Evolutionary conservation across 2,888 invertebrate species (phyloP).

Genomic region (Scaptomyza cyrtandrae): DNA sequence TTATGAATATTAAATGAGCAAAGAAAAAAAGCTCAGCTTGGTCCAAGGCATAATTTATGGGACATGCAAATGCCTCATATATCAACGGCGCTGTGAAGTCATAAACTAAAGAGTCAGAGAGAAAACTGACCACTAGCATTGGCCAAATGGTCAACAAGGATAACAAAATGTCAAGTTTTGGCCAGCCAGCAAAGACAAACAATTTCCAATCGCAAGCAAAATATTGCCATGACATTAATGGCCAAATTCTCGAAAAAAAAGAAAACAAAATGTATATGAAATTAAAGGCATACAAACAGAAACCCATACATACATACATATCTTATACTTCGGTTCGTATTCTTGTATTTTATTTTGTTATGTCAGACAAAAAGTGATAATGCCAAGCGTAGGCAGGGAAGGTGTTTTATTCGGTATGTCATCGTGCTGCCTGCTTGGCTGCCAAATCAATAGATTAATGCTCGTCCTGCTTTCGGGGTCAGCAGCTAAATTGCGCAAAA

Average conservation of each 20-base stretch:
- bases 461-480: conserved; percentile 26
- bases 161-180: conserved; percentile 59
- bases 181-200: conserved; percentile 53
- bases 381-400: conserved; percentile 13
- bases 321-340: conserved; percentile 4
- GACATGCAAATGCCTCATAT: conserved; percentile 76
- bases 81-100: conserved; percentile 68
- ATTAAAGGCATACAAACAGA: conserved; percentile 30
- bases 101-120: conserved; percentile 49
- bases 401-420: conserved; percentile 31
- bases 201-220: conserved; percentile 75
- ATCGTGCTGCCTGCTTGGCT: conserved; percentile 57
- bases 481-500: conserved; percentile 49
- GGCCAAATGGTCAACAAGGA: conserved; percentile 60
- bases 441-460: conserved; percentile 74
- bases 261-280: conserved; percentile 22
- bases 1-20: conserved; percentile 77
- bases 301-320: conserved; percentile 14
- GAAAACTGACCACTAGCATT: conserved; percentile 24
- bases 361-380: conserved; percentile 59
- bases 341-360: conserved; percentile 44
- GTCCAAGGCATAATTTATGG: conserved; percentile 63
- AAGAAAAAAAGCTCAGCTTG: conserved; percentile 43
- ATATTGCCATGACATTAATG: conserved; percentile 74
- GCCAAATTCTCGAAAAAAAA: conserved; percentile 42